A percentile compares a stretch with the other conserved stretches of the same genome.
phyloP scores from a whole-genome alignment of 2,888 invertebrate species.

The Disparrhopalites patrizii region DNA sequence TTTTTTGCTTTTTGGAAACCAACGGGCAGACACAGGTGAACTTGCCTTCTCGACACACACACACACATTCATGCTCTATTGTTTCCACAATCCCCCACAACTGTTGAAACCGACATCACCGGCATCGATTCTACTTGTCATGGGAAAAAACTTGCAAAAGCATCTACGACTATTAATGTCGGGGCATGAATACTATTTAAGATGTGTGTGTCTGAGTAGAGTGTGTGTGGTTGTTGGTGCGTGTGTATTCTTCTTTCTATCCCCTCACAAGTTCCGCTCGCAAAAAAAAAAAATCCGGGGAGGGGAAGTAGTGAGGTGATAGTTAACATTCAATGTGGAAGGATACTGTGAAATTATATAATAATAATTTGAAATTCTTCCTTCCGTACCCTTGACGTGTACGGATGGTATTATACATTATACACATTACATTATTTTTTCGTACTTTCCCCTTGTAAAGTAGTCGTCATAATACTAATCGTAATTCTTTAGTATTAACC shows the following conservation, averaged over 20 bases:
- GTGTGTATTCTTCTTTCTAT: background rate
- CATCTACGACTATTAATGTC: background rate
- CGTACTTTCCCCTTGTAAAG: too few species aligned
- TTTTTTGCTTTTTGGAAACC: background rate
- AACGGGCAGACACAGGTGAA: conserved; percentile 20
- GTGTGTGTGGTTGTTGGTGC: background rate
- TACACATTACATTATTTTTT: too few species aligned
- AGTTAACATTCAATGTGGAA: background rate
- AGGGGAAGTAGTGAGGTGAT: too few species aligned
- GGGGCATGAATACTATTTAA: too few species aligned
- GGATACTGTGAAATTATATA: conserved; percentile 1
- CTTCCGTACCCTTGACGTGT: too few species aligned
- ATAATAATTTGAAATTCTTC: too few species aligned
- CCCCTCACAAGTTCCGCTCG: background rate
- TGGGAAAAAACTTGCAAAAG: conserved; percentile 27
- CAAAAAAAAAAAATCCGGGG: conserved; percentile 6
- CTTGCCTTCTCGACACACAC: conserved; percentile 22
- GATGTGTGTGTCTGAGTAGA: background rate
- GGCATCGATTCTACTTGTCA: conserved; percentile 23
- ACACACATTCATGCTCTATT: conserved; percentile 12
- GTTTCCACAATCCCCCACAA: conserved; percentile 22
- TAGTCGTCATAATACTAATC: too few species aligned
- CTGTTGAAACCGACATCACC: conserved; percentile 25
- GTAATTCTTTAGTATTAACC: too few species aligned
- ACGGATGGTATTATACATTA: too few species aligned